Base-by-base conservation (phyloP, 2,888 invertebrate genomes). In the Zonitis immaculata region DNA sequence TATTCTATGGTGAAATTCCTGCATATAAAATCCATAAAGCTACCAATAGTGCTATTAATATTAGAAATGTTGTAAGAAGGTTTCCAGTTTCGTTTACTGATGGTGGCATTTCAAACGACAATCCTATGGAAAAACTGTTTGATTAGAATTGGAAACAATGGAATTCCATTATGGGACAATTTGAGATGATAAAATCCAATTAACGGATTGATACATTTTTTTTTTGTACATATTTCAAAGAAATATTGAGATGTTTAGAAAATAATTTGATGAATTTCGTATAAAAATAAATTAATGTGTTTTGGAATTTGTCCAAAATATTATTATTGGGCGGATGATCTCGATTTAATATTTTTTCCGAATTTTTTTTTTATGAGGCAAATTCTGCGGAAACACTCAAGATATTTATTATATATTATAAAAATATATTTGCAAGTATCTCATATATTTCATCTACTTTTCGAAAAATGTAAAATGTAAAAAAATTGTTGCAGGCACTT, bases 11-110 rank as follows among this genome's bases (percentile, higher is more conserved):
- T 8, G 56, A 32, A 42, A 62, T 28, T 26, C 59, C 61, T 9
- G 57, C 54, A 42, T 62, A 62, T 14, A 62, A 46, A 14, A 61
- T 44, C 62, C 62, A 62, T 27, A 62, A 49, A 1, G 61, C 60
- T 54, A 54, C 50, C 28, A 62, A 52, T 32, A 62, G 52, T 18
- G 58, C 59, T 16, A 62, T 61, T 9, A 62, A 51, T 25, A 62
- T 62, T 28, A 59, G 25, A 47, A 59, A 62, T 11, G 62, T 62
- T 8, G 57, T 62, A 35, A 62, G 49, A 6, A 62, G 42, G 47
- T 56, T 61, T 42, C 62, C 59, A 20, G 62, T 56, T 53, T 59
- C 62, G 20, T 58, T 54, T 25, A 12, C 16, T 9, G 51, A n/a
- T 14, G 44, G 25, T 42, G 58, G 58, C 58, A 58, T 58, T 48